Base-by-base conservation (phyloP, 2,113 vertebrate species). In the Typhlomys cinereus region DNA sequence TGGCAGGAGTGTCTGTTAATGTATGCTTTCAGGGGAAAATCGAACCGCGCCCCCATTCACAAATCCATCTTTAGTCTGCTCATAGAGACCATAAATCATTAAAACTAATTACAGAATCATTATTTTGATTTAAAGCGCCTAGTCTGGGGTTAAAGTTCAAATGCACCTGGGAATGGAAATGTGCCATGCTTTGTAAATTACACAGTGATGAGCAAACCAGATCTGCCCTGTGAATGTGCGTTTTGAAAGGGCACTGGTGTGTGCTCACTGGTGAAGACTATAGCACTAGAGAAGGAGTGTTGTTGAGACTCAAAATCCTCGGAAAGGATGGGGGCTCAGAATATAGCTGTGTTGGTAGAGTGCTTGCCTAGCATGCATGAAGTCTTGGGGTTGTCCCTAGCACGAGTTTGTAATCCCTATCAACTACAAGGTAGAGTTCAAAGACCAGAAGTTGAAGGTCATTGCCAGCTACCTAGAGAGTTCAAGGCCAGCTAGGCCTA, bases 41-140 rank as follows among this genome's bases (percentile, higher is more conserved):
- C 90, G 59, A 93, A 88, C 23, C 25, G 23, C 67, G 73, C 9
- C 62, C 48, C 11, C 52, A 46, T 36, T 67, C 52, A 52, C 64
- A 91, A 69, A 90, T 93, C 69, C 85, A 88, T 73, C 31, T 39
- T 23, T 90, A 48, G 76, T 41, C 71, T 90, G 64, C 74, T 90
- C 64, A 39, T n/a, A 82, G 48, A 83, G 46, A 79, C 62, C 46
- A 61, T 94, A 88, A 82, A 82, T 94, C 79, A 93, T 88, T 59
- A 66, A 95, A 84, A n/a, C 88, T 90, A 93, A 95, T 85, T 94
- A 88, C 15, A 88, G 62, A 89, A 76, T 71, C 90, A n/a, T 85
- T 93, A 14, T 70, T 95, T 69, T 96, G 78, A 95, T 83, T 93
- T 90, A 94, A 90, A 44, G 1, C 52, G 70, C 44, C 64, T 71